These are phyloP conservation scores for Premnoplex brunnescens DNA, from an alignment of 2,797 vertebrate species.

Conservation along the genomic window DNA sequence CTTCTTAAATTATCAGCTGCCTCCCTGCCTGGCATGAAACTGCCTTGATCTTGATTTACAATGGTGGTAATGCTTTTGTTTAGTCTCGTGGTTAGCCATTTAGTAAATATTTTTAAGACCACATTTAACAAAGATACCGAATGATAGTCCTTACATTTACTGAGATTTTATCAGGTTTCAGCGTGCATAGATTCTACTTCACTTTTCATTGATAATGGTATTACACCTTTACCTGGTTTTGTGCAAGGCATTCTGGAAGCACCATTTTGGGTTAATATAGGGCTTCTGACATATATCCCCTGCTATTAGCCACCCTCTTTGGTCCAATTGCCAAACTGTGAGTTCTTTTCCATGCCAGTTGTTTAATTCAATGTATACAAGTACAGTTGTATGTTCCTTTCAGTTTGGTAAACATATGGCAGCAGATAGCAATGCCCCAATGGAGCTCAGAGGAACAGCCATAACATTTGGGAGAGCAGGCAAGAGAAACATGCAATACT, in stretches of 20 bases:
- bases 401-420: neutral
- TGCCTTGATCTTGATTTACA: conserved; percentile 77
- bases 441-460: neutral
- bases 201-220: neutral
- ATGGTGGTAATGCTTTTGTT: conserved; percentile 73
- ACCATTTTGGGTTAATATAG: neutral
- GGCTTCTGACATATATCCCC: neutral
- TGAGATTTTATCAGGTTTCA: conserved; percentile 2
- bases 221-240: conserved; percentile 43
- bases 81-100: conserved; percentile 73
- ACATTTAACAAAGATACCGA: conserved; percentile 59
- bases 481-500: neutral
- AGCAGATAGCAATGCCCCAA: neutral
- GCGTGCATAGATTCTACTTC: neutral
- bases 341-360: neutral
- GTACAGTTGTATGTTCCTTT: neutral
- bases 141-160: conserved; percentile 50
- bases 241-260: neutral
- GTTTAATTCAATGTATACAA: neutral
- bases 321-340: neutral
- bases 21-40: conserved; percentile 71
- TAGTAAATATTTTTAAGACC: conserved; percentile 73
- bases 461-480: neutral
- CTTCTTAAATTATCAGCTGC: conserved; percentile 66
- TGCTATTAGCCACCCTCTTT: neutral